Base-by-base conservation (phyloP, 2,113 vertebrate genomes). In the Euleptes europaea region DNA sequence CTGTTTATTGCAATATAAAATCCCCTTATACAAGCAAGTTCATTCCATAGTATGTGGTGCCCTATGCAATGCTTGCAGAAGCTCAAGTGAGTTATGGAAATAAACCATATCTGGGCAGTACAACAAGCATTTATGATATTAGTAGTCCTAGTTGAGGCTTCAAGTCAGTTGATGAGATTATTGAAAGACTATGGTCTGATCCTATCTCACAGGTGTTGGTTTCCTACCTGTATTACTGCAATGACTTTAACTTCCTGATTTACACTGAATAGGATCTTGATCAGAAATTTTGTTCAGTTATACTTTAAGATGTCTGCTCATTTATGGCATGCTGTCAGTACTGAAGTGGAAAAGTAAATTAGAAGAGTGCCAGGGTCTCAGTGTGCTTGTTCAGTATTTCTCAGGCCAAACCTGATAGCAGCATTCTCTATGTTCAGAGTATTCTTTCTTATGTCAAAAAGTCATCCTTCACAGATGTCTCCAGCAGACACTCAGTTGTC, bases 401-500 rank as follows among this genome's bases (percentile, higher is more conserved):
- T 95, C 92, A 95, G 96, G 96, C 96, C 94, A 92, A 94, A 85
- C 91, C 93, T 93, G 93, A 95, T 93, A 97, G 94, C 33, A 9
- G 89, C 94, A 95, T 97, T 97, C 96, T 95, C 91, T 94, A 97
- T 96, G 97, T 97, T 98, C 97, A 95, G 94, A 97, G 95, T 97
- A 97, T 98, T 98, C 97, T 97, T 98, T 97, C 95, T 91, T 89
- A 93, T 97, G 97, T 98, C 95, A 96, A 93, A 94, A 96, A 97
- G 97, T 98, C 97, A 97, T 91, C 94, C 96, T 96, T 96, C 97
- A 96, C 97, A 98, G 97, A 97, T 97, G 93, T 97, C 97, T 97
- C 96, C 96, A 96, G 97, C 96, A 98, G 97, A 98, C 97, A 97
- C 96, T 94, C 91, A 38, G 95, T 97, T 98, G 97, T 98, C 97